Percentiles rank a stretch among this genome's conserved stretches.
Evolutionary conservation across 1,140 invertebrate species (phyloP).

Genomic region (Dreissena polymorpha): DNA sequence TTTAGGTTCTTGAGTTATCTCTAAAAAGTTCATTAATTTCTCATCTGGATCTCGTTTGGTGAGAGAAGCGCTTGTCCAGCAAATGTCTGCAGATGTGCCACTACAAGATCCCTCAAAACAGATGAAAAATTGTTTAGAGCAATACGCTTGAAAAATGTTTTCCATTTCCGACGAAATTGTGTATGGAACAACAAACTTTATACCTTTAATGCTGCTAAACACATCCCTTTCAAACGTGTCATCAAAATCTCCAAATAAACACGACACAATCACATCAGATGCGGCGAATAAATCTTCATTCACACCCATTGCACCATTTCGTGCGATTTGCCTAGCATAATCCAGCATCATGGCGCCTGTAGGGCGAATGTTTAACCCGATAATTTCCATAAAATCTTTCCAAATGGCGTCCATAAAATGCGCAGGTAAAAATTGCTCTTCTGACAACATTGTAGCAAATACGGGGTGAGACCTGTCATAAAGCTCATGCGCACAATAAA

Average conservation of each 20-base stretch:
- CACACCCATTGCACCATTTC: not conserved
- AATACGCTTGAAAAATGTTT: not conserved
- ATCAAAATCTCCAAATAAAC: not conserved
- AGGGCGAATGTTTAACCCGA: slow-evolving; percentile 15
- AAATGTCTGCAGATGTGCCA: not conserved
- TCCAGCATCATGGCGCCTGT: slow-evolving; percentile 13
- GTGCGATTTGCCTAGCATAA: slow-evolving; percentile 20
- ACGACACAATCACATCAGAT: not conserved
- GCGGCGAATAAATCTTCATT: not conserved
- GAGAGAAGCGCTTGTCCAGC: not conserved
- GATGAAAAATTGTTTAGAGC: not conserved
- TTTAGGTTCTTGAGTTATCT: not conserved
- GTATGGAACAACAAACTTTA: slow-evolving; percentile 24
- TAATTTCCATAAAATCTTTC: slow-evolving; percentile 15
- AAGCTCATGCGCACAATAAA: not conserved
- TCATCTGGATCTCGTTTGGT: not conserved
- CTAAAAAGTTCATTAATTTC: not conserved
- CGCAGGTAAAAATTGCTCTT: slow-evolving; percentile 13
- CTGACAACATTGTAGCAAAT: slow-evolving; percentile 16
- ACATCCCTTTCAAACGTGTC: not conserved
- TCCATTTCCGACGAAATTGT: not conserved
- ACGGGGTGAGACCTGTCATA: slow-evolving; percentile 4
- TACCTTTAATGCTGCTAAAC: not conserved
- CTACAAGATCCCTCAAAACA: slow-evolving; percentile 6
- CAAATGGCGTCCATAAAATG: not conserved